phyloP scores from a whole-genome alignment of 2,888 invertebrate species.

The Platycheirus albimanus region DNA sequence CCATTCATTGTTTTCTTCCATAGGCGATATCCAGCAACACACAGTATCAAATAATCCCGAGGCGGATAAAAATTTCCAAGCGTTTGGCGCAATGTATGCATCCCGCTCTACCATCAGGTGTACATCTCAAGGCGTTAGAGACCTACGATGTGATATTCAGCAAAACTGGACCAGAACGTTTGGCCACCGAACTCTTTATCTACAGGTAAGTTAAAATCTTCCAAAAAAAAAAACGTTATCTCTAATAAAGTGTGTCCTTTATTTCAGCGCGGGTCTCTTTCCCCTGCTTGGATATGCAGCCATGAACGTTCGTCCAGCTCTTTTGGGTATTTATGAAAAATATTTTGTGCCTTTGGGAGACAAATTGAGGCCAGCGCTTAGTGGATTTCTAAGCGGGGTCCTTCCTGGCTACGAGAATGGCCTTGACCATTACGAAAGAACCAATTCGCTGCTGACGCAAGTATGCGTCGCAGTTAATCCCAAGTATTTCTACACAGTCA shows the following conservation, averaged over 20 bases:
- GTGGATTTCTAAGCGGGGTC: conserved; percentile 93
- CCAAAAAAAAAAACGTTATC: no score
- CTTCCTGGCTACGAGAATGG: conserved; percentile 94
- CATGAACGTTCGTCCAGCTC: conserved; percentile 92
- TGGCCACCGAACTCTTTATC: conserved; percentile 92
- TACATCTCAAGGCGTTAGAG: conserved; percentile 95
- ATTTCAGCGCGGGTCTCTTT: conserved; percentile 88
- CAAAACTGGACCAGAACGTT: conserved; percentile 91
- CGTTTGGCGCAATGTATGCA: conserved; percentile 96
- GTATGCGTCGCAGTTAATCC: conserved; percentile 90
- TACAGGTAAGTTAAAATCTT: conserved; percentile 87
- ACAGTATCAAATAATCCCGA: conserved; percentile 93
- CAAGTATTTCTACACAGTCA: conserved; percentile 91
- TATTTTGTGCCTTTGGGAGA: conserved; percentile 93
- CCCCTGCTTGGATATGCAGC: conserved; percentile 94
- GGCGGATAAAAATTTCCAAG: conserved; percentile 94
- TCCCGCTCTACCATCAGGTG: conserved; percentile 94
- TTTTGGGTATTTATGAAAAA: conserved; percentile 92
- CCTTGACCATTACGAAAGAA: conserved; percentile 91
- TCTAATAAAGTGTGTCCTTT: not conserved
- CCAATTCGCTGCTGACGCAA: conserved; percentile 80
- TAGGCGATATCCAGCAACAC: conserved; percentile 90
- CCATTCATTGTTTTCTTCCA: conserved; percentile 72
- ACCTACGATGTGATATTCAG: conserved; percentile 95
- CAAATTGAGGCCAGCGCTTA: conserved; percentile 88